Conservation (phyloP, 2,797 vertebrate genomes). For the Babyrousa celebensis region DNA sequence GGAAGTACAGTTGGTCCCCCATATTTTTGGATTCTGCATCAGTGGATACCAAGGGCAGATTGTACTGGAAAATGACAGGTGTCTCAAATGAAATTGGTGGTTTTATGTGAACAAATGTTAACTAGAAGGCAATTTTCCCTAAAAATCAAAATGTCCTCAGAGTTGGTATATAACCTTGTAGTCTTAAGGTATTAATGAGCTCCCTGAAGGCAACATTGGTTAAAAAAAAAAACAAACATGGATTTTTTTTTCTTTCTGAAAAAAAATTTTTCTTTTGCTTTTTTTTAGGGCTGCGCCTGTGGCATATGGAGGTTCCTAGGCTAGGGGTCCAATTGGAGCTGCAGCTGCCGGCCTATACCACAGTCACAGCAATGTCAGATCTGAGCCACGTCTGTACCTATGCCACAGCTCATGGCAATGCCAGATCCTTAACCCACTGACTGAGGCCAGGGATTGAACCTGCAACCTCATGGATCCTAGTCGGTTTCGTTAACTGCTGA, state of each 20-base stretch:
- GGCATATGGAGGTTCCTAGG: too few relatives aligned
- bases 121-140: slow-evolving; percentile 59
- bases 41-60: neutral
- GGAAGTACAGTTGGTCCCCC: neutral
- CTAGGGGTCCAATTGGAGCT: too few relatives aligned
- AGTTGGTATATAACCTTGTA: slow-evolving; percentile 61
- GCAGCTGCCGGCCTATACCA: too few relatives aligned
- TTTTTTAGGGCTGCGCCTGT: too few relatives aligned
- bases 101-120: slow-evolving; percentile 73
- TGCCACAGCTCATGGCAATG: too few relatives aligned
- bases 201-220: slow-evolving; percentile 67
- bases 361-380: too few relatives aligned
- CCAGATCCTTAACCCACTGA: too few relatives aligned
- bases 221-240: slow-evolving; percentile 60
- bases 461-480: too few relatives aligned
- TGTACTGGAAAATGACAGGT: slow-evolving; percentile 43
- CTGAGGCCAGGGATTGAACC: too few relatives aligned
- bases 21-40: neutral
- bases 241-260: neutral
- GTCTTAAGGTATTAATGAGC: slow-evolving; percentile 68
- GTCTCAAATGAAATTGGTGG: slow-evolving; percentile 29
- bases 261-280: too few relatives aligned
- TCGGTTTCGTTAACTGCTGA: too few relatives aligned
- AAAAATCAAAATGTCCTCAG: slow-evolving; percentile 12
- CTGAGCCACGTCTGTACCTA: too few relatives aligned